phyloP scores from a whole-genome alignment of 2,113 vertebrate species.

The Protobothrops mucrosquamatus region DNA sequence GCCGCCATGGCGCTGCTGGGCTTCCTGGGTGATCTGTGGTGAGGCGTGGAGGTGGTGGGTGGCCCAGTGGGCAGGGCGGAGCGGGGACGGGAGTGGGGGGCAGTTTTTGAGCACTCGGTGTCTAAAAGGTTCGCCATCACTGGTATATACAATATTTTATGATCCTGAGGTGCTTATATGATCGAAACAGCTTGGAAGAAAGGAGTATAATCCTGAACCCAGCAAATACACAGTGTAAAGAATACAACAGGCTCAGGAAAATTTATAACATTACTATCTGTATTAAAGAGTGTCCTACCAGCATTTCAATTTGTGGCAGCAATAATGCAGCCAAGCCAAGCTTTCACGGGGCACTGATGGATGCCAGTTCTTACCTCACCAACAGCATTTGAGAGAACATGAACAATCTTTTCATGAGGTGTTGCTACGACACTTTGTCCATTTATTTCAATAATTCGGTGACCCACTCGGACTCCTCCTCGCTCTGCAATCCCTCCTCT shows the following conservation, averaged over 20 bases:
- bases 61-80: no score
- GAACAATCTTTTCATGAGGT: conserved; percentile 95
- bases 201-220: background rate
- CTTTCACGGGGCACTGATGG: no score
- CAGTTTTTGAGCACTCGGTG: no score
- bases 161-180: background rate
- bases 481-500: conserved; percentile 94
- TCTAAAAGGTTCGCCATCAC: no score
- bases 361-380: conserved; percentile 81
- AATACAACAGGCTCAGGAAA: background rate
- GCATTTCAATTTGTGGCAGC: background rate
- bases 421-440: conserved; percentile 95
- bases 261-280: background rate
- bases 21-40: no score
- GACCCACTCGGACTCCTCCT: conserved; percentile 94
- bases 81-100: no score
- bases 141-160: background rate
- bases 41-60: no score
- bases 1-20: no score
- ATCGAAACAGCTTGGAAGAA: background rate
- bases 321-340: rapidly evolving
- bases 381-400: conserved; percentile 93
- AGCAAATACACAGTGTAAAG: background rate
- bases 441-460: conserved; percentile 97
- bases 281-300: background rate